Evolutionary conservation across 1,140 invertebrate species (phyloP).

Genomic region (Triops cancriformis): DNA sequence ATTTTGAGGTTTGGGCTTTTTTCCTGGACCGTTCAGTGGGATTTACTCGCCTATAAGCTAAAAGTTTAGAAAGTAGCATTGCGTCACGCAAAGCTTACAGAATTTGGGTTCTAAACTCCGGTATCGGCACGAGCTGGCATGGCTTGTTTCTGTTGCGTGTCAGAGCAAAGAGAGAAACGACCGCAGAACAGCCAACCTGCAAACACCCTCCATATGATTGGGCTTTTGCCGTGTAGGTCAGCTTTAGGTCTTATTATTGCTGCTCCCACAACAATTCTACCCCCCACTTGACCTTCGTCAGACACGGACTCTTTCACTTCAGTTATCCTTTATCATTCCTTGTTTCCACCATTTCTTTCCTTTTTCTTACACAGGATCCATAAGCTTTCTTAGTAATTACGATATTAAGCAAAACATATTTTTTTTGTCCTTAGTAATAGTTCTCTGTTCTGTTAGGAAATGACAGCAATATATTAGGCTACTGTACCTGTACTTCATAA

Average conservation of each 20-base stretch:
- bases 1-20: background rate
- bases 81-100: background rate
- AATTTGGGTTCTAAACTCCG: background rate
- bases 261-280: too few relatives aligned
- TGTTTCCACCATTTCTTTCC: too few relatives aligned
- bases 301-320: too few relatives aligned
- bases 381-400: too few relatives aligned
- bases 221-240: background rate
- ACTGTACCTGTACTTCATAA: background rate
- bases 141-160: background rate
- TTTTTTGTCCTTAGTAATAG: too few relatives aligned
- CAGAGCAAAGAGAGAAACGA: conserved; percentile 9
- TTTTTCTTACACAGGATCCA: too few relatives aligned
- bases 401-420: too few relatives aligned
- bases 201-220: background rate
- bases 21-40: background rate
- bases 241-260: too few relatives aligned
- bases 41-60: conserved; percentile 1
- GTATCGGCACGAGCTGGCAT: background rate
- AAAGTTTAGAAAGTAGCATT: conserved; percentile 1
- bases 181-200: background rate
- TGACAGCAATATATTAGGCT: background rate
- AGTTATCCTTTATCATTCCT: too few relatives aligned
- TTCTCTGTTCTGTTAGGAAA: too few relatives aligned
- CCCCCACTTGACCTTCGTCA: too few relatives aligned